Base-by-base conservation (phyloP, 2,888 invertebrate species). In the Mayetiola destructor region DNA sequence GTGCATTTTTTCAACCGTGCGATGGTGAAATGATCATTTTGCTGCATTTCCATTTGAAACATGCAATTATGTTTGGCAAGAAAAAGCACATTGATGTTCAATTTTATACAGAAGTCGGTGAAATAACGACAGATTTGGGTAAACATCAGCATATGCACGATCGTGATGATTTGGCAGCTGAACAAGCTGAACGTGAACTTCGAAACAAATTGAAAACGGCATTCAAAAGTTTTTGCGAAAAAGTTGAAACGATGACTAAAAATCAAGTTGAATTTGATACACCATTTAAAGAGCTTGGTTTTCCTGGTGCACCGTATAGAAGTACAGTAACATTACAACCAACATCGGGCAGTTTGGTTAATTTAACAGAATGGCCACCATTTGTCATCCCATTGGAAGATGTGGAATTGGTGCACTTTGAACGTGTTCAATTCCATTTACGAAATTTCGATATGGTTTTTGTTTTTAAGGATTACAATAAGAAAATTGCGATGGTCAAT, bases 91-190 rank as follows among this genome's bases (percentile, higher is more conserved):
- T 91, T 1, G 97, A 99, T 74, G 96, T 99, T 5, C 97, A 99
- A 71, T 99, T 99, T 75, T 99, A 97, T 72, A 99, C 99, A 1
- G 99, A 99, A 75, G 99, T 99, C 57, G 99, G 99, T 65, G 99
- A 99, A 75, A 96, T 99, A 59, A 97, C 97, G 0, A 99, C 99
- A 0, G 99, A 99, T 77, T 78, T 99, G 65, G 97, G 97, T 48
- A 99, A 99, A 72, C 96, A 97, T 71, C 97, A 99, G 70, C 96
- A 99, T 72, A 97, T 99, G 96, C 97, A 99, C 71, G 99, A 99
- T 74, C 79, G 97, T 42, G 99, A 99, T 72, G 99, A 99, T 76
- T 76, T 99, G 59, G 94, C 96, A 1, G 95, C 97, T 6, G 99
- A 99, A 74, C 99, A 99, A 76, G 91, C 95, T 57, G 99, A 99